A percentile compares a stretch with the other conserved stretches of the same genome.
Evolutionary conservation across 1,140 invertebrate species (phyloP).

Genomic region (Diorhabda sublineata): DNA sequence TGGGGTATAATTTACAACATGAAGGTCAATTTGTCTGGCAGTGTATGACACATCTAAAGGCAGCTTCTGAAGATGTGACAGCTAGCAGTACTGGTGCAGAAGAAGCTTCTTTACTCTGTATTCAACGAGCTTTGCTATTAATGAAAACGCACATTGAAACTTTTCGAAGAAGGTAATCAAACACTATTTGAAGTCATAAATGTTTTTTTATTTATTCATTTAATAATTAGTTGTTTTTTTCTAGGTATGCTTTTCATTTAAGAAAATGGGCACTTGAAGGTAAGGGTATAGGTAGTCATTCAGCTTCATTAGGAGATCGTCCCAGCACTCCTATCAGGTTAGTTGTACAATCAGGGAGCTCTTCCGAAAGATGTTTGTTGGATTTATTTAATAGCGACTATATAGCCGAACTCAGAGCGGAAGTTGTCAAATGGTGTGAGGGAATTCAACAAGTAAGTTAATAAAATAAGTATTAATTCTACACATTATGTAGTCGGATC

Average conservation of each 20-base stretch:
- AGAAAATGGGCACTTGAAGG: constrained; percentile 80
- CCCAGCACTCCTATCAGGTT: constrained; percentile 60
- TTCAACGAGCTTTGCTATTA: constrained; percentile 81
- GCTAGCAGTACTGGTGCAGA: constrained; percentile 46
- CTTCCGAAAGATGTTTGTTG: constrained; percentile 71
- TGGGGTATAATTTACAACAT: constrained; percentile 82
- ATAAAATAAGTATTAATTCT: no score
- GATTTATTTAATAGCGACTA: constrained; percentile 76
- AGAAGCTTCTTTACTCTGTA: constrained; percentile 79
- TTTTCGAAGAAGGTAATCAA: constrained; percentile 68
- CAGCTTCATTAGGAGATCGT: constrained; percentile 57
- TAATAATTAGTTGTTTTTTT: constrained; percentile 18
- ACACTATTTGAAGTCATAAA: not conserved
- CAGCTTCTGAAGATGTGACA: constrained; percentile 69
- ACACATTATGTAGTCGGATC: no score
- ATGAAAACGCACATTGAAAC: constrained; percentile 90
- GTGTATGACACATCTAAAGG: constrained; percentile 85
- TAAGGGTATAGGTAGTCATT: constrained; percentile 67
- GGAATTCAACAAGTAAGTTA: constrained; percentile 28
- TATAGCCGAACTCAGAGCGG: constrained; percentile 85
- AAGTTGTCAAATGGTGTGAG: constrained; percentile 92
- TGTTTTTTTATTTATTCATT: not conserved
- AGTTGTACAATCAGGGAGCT: constrained; percentile 79
- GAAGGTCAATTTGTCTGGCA: constrained; percentile 88
- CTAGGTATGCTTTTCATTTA: constrained; percentile 79